Conservation (phyloP, 2,113 vertebrate species). For the Dromaius novaehollandiae region DNA sequence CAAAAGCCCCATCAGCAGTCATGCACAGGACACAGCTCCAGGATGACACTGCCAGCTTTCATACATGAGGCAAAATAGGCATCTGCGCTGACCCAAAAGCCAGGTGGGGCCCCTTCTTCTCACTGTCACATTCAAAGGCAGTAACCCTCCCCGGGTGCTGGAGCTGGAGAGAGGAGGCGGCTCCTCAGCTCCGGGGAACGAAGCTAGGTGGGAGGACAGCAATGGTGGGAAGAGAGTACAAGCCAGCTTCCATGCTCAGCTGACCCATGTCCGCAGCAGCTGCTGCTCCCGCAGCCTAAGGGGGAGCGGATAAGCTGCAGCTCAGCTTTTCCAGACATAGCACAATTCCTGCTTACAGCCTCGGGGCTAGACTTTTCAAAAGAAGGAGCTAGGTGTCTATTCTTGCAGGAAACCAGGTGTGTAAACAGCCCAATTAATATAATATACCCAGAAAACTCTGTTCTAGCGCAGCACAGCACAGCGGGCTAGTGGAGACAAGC, state of each 20-base stretch:
- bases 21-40: not conserved
- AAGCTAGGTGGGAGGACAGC: not conserved
- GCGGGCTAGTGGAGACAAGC: constrained; percentile 58
- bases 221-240: not conserved
- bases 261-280: constrained; percentile 46
- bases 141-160: not conserved
- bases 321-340: constrained; percentile 65
- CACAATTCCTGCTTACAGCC: constrained; percentile 65
- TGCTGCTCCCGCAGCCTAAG: constrained; percentile 28
- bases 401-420: constrained; percentile 71
- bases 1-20: not conserved
- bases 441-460: constrained; percentile 34
- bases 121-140: not conserved
- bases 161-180: not conserved
- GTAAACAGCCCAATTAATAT: constrained; percentile 67
- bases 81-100: not conserved
- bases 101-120: not conserved
- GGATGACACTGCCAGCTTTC: not conserved
- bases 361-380: constrained; percentile 66
- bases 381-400: constrained; percentile 58
- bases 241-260: constrained; percentile 24
- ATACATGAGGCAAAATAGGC: not conserved
- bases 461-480: constrained; percentile 9
- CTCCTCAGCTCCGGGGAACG: not conserved
- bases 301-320: constrained; percentile 49